Percentiles rank a stretch among this genome's conserved stretches.
These are phyloP conservation scores for Pluvianellus socialis DNA, from an alignment of 2,113 vertebrate species.

Conservation along the genomic window DNA sequence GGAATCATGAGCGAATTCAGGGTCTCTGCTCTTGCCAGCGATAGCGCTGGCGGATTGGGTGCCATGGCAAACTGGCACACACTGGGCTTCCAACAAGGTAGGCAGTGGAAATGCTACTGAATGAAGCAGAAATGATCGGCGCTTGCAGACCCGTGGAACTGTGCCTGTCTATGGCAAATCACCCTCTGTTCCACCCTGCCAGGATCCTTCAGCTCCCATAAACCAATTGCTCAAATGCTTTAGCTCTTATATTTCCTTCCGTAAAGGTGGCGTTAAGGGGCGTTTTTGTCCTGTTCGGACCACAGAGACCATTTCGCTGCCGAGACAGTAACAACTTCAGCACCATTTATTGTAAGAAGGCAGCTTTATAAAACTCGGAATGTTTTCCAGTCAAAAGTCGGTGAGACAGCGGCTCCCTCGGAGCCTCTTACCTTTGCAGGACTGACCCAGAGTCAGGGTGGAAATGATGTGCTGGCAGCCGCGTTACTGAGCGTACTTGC, in stretches of 20 bases:
- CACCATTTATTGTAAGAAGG: not conserved
- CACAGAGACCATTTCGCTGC: not conserved
- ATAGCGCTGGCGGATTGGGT: not conserved
- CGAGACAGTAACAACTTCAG: not conserved
- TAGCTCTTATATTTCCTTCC: not conserved
- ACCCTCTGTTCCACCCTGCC: not conserved
- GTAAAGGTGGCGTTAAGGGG: not conserved
- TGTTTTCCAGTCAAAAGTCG: not conserved
- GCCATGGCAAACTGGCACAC: not conserved
- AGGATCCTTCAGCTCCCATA: not conserved
- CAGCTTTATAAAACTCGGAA: not conserved
- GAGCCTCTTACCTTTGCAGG: not conserved
- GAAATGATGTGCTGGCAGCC: not conserved
- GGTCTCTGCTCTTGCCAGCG: not conserved
- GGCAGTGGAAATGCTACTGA: not conserved
- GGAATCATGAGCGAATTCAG: not conserved
- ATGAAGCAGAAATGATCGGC: not conserved
- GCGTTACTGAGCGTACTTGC: not conserved
- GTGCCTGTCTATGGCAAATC: not conserved
- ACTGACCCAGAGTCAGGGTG: not conserved
- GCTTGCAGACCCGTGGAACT: not conserved
- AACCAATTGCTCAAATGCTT: not conserved
- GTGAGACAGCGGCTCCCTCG: not conserved
- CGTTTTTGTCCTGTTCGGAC: not conserved
- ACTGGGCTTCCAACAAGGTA: not conserved